These are phyloP conservation scores for Calcarius lapponicus DNA, from an alignment of 2,797 vertebrate species.

Conservation along the genomic window DNA sequence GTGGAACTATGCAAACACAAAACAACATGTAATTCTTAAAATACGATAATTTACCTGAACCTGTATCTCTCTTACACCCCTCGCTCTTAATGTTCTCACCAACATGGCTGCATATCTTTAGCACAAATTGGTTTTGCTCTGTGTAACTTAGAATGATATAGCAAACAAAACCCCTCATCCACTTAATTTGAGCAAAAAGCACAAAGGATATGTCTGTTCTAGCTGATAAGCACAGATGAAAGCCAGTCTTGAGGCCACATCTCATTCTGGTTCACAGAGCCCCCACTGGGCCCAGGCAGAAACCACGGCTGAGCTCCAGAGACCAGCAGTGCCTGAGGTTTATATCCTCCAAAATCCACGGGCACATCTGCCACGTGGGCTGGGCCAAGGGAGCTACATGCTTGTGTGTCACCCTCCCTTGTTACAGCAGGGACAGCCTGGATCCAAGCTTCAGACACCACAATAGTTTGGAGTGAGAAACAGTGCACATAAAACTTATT, in stretches of 20 bases:
- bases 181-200: slow-evolving; percentile 10
- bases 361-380: not conserved
- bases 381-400: not conserved
- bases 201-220: slow-evolving; percentile 30
- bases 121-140: not conserved
- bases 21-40: not conserved
- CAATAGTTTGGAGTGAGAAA: not conserved
- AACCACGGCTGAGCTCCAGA: not conserved
- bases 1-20: not conserved
- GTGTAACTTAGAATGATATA: not conserved
- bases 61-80: not conserved
- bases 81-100: not conserved
- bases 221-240: slow-evolving; percentile 48
- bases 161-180: not conserved
- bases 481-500: not conserved
- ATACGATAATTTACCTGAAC: not conserved
- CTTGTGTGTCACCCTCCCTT: not conserved
- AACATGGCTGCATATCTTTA: not conserved
- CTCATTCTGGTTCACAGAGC: slow-evolving; percentile 29
- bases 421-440: not conserved
- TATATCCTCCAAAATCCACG: not conserved
- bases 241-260: slow-evolving; percentile 42
- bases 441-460: not conserved
- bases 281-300: not conserved
- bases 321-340: not conserved